phyloP scores from a whole-genome alignment of 2,888 invertebrate genomes.

The Drosophila koepferae region DNA sequence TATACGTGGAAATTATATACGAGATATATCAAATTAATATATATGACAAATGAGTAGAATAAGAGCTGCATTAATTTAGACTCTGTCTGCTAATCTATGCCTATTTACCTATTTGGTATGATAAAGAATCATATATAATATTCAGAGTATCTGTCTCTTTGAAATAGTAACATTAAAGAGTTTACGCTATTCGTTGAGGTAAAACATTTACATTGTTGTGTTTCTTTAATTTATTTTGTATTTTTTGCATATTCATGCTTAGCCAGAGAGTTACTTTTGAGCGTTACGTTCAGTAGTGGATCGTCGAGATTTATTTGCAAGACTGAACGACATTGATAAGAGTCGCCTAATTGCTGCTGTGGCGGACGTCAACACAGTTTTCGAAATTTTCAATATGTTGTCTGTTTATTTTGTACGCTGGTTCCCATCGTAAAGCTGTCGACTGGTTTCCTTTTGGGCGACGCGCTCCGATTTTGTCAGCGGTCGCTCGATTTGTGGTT shows the following conservation, averaged over 20 bases:
- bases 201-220: neutral
- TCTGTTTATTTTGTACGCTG: conserved; percentile 27
- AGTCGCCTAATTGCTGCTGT: conserved; percentile 71
- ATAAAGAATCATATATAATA: too few relatives aligned
- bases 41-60: too few relatives aligned
- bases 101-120: too few relatives aligned
- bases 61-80: too few relatives aligned
- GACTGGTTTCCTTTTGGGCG: conserved; percentile 80
- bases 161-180: conserved; percentile 2
- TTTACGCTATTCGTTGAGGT: conserved; percentile 22
- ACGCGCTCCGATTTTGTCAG: conserved; percentile 72
- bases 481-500: conserved; percentile 44
- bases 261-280: conserved; percentile 21
- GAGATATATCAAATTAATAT: too few relatives aligned
- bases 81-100: too few relatives aligned
- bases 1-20: neutral
- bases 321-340: conserved; percentile 66
- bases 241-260: conserved; percentile 44
- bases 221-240: neutral
- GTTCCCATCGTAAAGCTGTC: conserved; percentile 76
- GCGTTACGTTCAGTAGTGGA: conserved; percentile 52
- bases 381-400: conserved; percentile 61
- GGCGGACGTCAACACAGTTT: conserved; percentile 69
- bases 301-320: conserved; percentile 62
- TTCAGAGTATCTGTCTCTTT: too few relatives aligned